Conservation (phyloP, 2,113 vertebrate genomes). For the Neotoma lepida region DNA sequence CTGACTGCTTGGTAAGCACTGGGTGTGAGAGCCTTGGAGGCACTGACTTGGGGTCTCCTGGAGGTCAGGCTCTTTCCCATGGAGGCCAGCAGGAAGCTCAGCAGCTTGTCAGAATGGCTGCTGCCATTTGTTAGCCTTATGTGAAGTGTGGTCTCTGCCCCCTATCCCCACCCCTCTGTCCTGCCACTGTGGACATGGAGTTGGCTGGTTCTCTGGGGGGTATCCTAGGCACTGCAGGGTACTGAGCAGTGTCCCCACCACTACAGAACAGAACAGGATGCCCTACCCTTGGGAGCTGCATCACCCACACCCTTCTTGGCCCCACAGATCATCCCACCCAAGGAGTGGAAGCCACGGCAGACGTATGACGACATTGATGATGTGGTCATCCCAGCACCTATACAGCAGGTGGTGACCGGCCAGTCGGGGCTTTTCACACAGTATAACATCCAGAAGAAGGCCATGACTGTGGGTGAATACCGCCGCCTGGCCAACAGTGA, state of each 20-base stretch:
- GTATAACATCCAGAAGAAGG: conserved; percentile 92
- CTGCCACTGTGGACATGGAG: neutral
- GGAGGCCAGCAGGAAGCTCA: neutral
- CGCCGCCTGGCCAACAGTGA: conserved; percentile 89
- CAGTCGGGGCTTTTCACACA: conserved; percentile 90
- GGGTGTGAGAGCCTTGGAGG: neutral
- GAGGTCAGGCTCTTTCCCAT: neutral
- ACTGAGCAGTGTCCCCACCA: neutral
- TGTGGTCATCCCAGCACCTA: conserved; percentile 90
- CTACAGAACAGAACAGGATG: rapidly evolving
- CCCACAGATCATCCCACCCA: conserved; percentile 88
- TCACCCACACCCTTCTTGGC: rapidly evolving
- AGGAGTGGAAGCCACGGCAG: conserved; percentile 88
- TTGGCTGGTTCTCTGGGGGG: neutral
- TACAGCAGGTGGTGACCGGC: conserved; percentile 90
- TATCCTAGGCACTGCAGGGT: rapidly evolving
- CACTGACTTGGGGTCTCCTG: neutral
- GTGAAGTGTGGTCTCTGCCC: neutral
- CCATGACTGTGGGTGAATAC: conserved; percentile 90
- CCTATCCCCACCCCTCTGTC: neutral
- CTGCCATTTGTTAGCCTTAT: neutral
- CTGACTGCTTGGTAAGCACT: neutral
- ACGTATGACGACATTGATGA: conserved; percentile 89
- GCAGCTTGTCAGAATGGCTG: neutral
- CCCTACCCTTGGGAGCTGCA: neutral